Conservation (phyloP, 2,797 vertebrate species). For the Pipistrellus pipistrellus region DNA sequence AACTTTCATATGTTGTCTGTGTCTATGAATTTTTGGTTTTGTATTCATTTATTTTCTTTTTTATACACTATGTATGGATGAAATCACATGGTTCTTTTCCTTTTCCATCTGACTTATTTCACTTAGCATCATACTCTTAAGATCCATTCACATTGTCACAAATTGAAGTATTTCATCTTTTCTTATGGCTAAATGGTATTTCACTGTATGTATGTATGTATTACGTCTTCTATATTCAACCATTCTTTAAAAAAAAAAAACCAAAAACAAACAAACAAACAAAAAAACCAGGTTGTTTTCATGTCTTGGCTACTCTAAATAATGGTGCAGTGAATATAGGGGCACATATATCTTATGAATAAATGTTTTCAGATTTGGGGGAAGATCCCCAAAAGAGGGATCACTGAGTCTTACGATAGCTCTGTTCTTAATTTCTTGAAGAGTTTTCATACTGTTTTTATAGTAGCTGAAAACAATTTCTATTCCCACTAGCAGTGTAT, state of each 20-base stretch:
- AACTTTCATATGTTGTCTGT: background rate
- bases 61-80: background rate
- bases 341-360: background rate
- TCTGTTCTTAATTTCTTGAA: background rate
- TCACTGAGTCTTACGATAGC: background rate
- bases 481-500: background rate
- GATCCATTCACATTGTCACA: background rate
- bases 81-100: background rate
- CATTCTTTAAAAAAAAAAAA: background rate
- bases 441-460: background rate
- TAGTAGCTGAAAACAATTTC: background rate
- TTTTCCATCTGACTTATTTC: background rate
- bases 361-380: background rate
- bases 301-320: too few species aligned
- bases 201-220: too few species aligned
- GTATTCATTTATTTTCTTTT: background rate
- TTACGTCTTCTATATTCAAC: too few species aligned
- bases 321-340: background rate
- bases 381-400: background rate
- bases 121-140: background rate
- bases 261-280: background rate
- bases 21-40: background rate
- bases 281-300: background rate
- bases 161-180: background rate
- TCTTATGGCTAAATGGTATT: background rate